Conservation (phyloP, 2,113 vertebrate species). For the Ameiurus melas region DNA sequence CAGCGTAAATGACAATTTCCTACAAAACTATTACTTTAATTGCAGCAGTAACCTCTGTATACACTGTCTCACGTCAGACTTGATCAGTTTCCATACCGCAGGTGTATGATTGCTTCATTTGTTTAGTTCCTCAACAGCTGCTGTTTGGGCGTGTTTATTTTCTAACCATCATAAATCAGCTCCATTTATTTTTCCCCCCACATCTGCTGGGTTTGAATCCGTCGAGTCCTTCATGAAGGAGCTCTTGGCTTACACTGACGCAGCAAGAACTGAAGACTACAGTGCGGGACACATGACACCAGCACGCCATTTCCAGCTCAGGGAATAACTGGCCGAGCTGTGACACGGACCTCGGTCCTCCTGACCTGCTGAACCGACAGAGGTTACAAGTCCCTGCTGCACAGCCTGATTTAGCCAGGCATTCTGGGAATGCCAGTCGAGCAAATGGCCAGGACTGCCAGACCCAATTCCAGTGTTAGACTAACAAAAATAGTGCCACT, state of each 20-base stretch:
- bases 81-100: background rate
- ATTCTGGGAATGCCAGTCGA: slow-evolving; percentile 15
- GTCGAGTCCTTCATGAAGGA: background rate
- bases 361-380: slow-evolving; percentile 27
- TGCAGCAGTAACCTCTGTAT: background rate
- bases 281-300: slow-evolving; percentile 42
- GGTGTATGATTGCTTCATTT: background rate
- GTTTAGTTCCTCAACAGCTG: background rate
- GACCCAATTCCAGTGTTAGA: background rate
- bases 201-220: background rate
- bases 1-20: background rate
- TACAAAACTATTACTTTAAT: background rate
- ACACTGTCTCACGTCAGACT: background rate
- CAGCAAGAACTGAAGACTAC: slow-evolving; percentile 29
- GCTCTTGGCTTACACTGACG: slow-evolving; percentile 33
- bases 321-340: background rate
- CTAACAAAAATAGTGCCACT: background rate
- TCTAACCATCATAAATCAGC: background rate
- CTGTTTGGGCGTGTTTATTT: background rate
- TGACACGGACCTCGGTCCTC: background rate
- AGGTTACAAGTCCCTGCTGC: background rate
- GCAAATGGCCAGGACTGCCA: background rate
- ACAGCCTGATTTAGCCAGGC: slow-evolving; percentile 15
- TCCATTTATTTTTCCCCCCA: background rate
- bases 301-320: slow-evolving; percentile 36